Conservation (phyloP, 2,797 vertebrate species). For the Vireo griseus region DNA sequence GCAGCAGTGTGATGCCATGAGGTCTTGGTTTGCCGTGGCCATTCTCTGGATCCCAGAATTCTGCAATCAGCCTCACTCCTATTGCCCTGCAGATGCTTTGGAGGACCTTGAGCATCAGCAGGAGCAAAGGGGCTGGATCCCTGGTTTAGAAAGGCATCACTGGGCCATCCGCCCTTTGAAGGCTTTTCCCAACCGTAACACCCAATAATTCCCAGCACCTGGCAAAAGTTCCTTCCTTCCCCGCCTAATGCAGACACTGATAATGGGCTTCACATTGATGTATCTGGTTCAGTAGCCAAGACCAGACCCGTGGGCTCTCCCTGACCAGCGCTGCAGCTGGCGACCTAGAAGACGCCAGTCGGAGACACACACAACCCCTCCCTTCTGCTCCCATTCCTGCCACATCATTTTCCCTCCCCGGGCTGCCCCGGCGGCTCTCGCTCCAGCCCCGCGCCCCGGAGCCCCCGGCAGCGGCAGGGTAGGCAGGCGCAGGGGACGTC, state of each 20-base stretch:
- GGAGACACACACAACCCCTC: not conserved
- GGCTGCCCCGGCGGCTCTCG: not conserved
- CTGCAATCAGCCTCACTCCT: not conserved
- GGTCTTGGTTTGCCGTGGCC: not conserved
- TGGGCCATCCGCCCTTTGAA: not conserved
- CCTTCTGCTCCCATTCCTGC: not conserved
- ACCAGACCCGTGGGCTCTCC: not conserved
- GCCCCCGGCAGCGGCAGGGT: not conserved
- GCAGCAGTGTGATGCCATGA: not conserved
- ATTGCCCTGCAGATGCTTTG: not conserved
- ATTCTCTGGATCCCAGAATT: not conserved
- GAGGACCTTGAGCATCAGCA: not conserved
- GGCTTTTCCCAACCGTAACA: not conserved
- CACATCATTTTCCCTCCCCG: not conserved
- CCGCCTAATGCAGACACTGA: not conserved
- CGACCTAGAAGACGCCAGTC: not conserved
- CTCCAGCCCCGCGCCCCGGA: not conserved
- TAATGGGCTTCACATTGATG: not conserved
- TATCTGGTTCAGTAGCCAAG: not conserved
- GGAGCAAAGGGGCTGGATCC: not conserved
- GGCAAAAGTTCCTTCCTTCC: not conserved
- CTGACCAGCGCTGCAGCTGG: not conserved
- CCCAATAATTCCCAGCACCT: not conserved
- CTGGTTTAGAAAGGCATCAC: not conserved
- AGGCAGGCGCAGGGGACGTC: not conserved